Conservation (phyloP, 2,113 vertebrate species). For the Trachemys scripta region DNA sequence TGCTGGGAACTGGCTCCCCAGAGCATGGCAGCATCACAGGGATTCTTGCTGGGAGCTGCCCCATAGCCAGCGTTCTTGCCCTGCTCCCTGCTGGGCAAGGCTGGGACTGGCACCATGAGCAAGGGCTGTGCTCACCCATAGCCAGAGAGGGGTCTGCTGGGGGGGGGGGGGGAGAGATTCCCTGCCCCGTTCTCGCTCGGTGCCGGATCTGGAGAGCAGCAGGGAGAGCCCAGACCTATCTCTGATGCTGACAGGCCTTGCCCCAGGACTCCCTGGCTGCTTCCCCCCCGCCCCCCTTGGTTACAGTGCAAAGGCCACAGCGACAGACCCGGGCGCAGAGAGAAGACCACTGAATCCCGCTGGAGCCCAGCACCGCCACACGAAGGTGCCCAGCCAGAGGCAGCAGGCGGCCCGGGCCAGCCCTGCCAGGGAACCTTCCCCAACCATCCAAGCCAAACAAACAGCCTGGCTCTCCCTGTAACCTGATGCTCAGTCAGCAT, state of each 20-base stretch:
- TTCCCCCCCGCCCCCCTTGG: neutral
- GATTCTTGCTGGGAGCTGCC: neutral
- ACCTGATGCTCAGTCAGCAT: neutral
- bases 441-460: neutral
- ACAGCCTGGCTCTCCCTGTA: neutral
- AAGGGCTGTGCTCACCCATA: neutral
- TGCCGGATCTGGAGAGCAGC: neutral
- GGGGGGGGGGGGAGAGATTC: neutral
- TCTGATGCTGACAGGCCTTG: neutral
- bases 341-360: neutral
- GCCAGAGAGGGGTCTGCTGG: neutral
- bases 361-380: neutral
- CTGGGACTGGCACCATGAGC: neutral
- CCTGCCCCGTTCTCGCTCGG: neutral
- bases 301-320: slow-evolving; percentile 39
- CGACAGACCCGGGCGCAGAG: too few relatives aligned
- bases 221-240: neutral
- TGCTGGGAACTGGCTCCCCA: neutral
- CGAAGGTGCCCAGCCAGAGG: accelerated
- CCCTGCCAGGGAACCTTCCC: neutral
- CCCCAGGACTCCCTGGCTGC: neutral
- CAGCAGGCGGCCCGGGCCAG: accelerated
- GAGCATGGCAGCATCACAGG: neutral
- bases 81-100: neutral
- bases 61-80: too few relatives aligned